phyloP scores from a whole-genome alignment of 2,113 vertebrate genomes.

The Ophthalmolycus amberensis region DNA sequence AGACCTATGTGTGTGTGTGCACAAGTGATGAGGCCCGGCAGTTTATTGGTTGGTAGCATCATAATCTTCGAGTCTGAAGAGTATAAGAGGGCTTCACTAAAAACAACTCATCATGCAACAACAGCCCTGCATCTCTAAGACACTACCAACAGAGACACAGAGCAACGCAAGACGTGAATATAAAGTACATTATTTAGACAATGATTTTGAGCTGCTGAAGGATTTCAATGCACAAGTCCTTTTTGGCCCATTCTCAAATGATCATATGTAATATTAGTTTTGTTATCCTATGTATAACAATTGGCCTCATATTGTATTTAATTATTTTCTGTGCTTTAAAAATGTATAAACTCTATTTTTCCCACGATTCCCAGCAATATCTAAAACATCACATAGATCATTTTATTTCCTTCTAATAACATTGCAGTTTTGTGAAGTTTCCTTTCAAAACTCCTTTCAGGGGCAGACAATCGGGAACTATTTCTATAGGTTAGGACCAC shows the following conservation, averaged over 20 bases:
- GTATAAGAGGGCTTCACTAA: slow-evolving; percentile 55
- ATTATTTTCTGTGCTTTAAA: too few relatives aligned
- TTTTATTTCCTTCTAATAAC: too few relatives aligned
- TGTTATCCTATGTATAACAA: background rate
- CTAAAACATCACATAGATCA: background rate
- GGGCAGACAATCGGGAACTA: background rate
- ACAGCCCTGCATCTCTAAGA: background rate
- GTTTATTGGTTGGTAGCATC: slow-evolving; percentile 27
- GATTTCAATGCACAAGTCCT: background rate
- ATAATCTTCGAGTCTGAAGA: slow-evolving; percentile 59
- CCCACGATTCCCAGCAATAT: too few relatives aligned
- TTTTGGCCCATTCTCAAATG: background rate
- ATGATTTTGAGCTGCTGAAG: background rate
- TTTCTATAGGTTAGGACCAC: background rate
- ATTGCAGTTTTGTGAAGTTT: background rate
- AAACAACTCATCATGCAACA: slow-evolving; percentile 9
- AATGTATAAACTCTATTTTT: too few relatives aligned
- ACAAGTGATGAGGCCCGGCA: slow-evolving; percentile 33
- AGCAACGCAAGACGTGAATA: slow-evolving; percentile 47
- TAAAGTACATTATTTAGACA: background rate
- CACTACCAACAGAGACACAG: background rate
- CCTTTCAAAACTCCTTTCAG: too few relatives aligned
- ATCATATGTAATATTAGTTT: background rate
- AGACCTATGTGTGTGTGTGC: slow-evolving; percentile 6
- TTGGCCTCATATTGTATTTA: background rate